Evolutionary conservation across 2,888 invertebrate species (phyloP).

Genomic region (Carcina quercana): DNA sequence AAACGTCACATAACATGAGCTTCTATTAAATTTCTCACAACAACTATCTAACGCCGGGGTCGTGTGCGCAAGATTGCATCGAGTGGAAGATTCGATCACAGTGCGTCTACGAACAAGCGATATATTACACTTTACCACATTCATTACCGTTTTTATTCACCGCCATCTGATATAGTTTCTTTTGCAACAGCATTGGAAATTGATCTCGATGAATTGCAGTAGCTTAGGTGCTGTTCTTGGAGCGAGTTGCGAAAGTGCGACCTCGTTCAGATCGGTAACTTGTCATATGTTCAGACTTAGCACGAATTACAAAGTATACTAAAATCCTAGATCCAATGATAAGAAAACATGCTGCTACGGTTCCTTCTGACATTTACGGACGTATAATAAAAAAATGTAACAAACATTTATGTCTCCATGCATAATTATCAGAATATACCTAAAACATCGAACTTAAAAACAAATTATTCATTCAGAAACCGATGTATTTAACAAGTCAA

Average conservation of each 20-base stretch:
- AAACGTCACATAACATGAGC: no score
- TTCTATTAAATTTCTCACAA: no score
- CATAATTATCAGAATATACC: no score
- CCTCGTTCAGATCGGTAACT: conserved; percentile 2
- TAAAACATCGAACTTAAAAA: no score
- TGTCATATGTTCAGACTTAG: background rate
- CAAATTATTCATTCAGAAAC: no score
- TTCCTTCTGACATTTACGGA: no score
- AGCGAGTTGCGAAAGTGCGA: conserved; percentile 2
- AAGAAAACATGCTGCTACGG: no score
- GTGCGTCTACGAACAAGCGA: background rate
- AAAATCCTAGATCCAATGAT: no score
- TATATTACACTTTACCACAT: background rate
- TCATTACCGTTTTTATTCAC: background rate
- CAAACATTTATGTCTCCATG: no score
- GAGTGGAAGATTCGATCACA: conserved; percentile 1
- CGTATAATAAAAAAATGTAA: no score
- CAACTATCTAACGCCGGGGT: background rate
- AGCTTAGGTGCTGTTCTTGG: background rate
- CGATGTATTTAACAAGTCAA: no score
- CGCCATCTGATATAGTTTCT: background rate
- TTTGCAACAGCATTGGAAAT: conserved; percentile 3
- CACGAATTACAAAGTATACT: no score
- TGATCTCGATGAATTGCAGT: background rate
- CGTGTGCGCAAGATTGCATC: conserved; percentile 3